Percentiles rank a stretch among this genome's conserved stretches.
Evolutionary conservation across 2,113 vertebrate species (phyloP).

Genomic region (Chlorodrepanis virens): DNA sequence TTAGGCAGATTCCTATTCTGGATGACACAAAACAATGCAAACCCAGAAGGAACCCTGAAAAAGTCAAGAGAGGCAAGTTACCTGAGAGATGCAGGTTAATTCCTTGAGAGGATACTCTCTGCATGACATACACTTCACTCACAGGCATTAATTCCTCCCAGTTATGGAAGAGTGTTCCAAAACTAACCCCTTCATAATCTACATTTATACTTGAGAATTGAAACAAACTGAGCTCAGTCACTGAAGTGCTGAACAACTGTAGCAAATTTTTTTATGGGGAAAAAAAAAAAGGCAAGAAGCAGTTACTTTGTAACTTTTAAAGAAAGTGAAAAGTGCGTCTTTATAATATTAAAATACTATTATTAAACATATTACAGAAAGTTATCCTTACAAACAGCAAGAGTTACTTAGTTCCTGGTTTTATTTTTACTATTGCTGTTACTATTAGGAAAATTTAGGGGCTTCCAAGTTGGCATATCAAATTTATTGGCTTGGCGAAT

Average conservation of each 20-base stretch:
- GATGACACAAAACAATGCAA: not conserved
- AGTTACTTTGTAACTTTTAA: not conserved
- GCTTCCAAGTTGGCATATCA: not conserved
- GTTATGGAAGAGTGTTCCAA: not conserved
- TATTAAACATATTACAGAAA: not conserved
- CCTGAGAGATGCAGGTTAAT: not conserved
- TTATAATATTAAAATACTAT: not conserved
- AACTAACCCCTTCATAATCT: not conserved
- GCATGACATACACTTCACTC: not conserved
- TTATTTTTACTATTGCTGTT: not conserved
- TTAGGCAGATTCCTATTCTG: not conserved
- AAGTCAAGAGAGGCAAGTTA: not conserved
- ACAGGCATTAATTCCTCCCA: not conserved
- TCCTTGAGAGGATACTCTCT: not conserved
- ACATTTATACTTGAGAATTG: not conserved
- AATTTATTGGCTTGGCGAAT: not conserved
- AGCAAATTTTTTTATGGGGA: not conserved
- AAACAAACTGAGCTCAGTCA: not conserved
- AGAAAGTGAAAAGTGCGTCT: not conserved
- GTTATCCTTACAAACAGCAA: not conserved
- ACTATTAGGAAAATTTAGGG: not conserved
- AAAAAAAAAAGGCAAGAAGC: not conserved
- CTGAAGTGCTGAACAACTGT: not conserved
- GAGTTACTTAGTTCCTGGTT: not conserved
- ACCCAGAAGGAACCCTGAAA: not conserved